Percentiles rank a stretch among this genome's conserved stretches.
These are phyloP conservation scores for Drosophila setosimentum DNA, from an alignment of 2,888 invertebrate genomes.

Conservation along the genomic window DNA sequence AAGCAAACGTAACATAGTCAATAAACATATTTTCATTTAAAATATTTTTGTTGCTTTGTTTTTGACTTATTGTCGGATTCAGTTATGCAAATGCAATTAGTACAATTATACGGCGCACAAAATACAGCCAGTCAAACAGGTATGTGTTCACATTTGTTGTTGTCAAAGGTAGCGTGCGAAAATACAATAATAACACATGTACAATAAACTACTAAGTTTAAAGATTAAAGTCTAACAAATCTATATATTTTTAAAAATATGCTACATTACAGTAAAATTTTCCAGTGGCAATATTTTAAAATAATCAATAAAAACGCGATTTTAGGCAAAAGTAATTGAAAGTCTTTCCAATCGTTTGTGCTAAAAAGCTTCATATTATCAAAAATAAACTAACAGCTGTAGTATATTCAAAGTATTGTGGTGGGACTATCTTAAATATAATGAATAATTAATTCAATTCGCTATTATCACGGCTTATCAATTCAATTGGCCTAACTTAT, in stretches of 20 bases:
- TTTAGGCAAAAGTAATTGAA: neutral
- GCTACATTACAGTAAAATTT: neutral
- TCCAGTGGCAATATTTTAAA: neutral
- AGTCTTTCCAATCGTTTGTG: neutral
- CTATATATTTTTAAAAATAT: neutral
- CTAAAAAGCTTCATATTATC: no score
- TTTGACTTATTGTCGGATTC: constrained; percentile 18
- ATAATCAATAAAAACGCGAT: neutral
- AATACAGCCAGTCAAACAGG: neutral
- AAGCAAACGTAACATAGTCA: neutral
- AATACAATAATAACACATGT: neutral
- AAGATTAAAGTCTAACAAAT: neutral
- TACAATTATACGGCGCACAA: constrained; percentile 7
- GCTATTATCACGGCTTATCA: neutral
- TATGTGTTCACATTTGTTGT: neutral
- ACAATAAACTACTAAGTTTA: neutral
- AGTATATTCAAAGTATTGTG: neutral
- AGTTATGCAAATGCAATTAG: constrained; percentile 30
- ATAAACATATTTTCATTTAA: neutral
- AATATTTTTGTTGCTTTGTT: constrained; percentile 9
- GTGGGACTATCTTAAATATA: neutral
- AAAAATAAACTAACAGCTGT: neutral
- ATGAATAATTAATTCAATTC: neutral
- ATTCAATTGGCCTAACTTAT: neutral
- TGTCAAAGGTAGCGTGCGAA: neutral